These are phyloP conservation scores for Maccullochella peelii DNA, from an alignment of 2,113 vertebrate genomes.

Conservation along the genomic window DNA sequence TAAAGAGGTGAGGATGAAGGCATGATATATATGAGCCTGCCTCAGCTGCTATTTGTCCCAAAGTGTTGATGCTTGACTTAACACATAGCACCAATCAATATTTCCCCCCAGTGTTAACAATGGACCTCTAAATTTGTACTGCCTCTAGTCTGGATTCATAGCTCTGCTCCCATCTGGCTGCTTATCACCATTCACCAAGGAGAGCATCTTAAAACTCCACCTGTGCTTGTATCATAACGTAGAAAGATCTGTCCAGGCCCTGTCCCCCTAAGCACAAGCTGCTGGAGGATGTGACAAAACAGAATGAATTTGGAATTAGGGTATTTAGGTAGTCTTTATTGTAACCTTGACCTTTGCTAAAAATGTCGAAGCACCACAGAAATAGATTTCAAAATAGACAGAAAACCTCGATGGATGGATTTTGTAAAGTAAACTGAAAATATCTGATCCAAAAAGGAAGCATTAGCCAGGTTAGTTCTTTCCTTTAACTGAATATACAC, in stretches of 20 bases:
- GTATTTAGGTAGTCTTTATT: neutral
- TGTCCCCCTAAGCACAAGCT: neutral
- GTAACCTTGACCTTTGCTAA: constrained; percentile 3
- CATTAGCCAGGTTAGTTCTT: neutral
- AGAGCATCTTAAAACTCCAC: constrained; percentile 31
- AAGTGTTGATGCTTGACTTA: constrained; percentile 60
- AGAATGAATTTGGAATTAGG: neutral
- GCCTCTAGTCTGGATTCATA: constrained; percentile 57
- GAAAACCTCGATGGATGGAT: neutral
- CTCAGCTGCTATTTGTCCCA: constrained; percentile 44
- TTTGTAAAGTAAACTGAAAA: neutral
- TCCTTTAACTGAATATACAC: no score
- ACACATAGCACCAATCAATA: constrained; percentile 53
- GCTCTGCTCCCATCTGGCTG: constrained; percentile 66
- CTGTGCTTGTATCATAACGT: constrained; percentile 24
- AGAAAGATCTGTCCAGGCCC: constrained; percentile 12
- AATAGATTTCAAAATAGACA: neutral
- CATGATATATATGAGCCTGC: constrained; percentile 34
- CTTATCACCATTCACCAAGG: constrained; percentile 64
- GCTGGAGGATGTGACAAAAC: neutral
- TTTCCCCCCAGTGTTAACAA: constrained; percentile 55
- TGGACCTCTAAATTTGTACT: constrained; percentile 59
- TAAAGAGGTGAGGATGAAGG: constrained; percentile 19
- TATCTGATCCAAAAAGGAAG: neutral
- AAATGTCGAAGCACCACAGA: neutral